Evolutionary conservation across 2,113 vertebrate species (phyloP).

Genomic region (Perccottus glenii): DNA sequence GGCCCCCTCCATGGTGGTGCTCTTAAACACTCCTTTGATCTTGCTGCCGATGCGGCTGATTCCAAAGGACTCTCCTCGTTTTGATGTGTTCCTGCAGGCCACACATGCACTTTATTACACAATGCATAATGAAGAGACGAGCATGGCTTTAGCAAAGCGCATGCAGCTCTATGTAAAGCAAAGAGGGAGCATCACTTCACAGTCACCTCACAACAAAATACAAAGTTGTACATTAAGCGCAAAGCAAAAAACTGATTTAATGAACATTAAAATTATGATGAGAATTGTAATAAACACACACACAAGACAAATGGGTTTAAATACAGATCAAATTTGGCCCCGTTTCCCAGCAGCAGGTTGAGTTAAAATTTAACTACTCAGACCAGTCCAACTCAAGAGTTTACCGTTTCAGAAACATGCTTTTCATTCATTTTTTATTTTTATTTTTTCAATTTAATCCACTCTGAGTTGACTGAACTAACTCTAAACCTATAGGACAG

Average conservation of each 20-base stretch:
- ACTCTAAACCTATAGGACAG: too few relatives aligned
- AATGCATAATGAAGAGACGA: not conserved
- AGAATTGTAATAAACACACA: not conserved
- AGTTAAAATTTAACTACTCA: too few relatives aligned
- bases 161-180: conserved; percentile 56
- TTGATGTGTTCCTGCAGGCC: conserved; percentile 86
- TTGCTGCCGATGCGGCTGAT: conserved; percentile 96
- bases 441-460: too few relatives aligned
- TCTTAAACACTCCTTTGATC: conserved; percentile 98
- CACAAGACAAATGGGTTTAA: not conserved
- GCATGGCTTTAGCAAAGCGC: conserved; percentile 36
- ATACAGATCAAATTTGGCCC: not conserved
- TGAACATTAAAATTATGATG: conserved; percentile 15
- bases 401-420: too few relatives aligned
- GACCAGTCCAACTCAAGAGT: too few relatives aligned
- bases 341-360: too few relatives aligned
- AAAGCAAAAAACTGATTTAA: conserved; percentile 33
- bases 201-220: conserved; percentile 50
- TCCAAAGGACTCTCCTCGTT: conserved; percentile 93
- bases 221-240: conserved; percentile 21
- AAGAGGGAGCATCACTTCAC: conserved; percentile 40
- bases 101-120: conserved; percentile 27
- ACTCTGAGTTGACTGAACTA: too few relatives aligned
- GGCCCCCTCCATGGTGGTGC: conserved; percentile 96
- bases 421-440: too few relatives aligned